Evolutionary conservation across 2,888 invertebrate species (phyloP).

Genomic region (Seladonia tumulorum): DNA sequence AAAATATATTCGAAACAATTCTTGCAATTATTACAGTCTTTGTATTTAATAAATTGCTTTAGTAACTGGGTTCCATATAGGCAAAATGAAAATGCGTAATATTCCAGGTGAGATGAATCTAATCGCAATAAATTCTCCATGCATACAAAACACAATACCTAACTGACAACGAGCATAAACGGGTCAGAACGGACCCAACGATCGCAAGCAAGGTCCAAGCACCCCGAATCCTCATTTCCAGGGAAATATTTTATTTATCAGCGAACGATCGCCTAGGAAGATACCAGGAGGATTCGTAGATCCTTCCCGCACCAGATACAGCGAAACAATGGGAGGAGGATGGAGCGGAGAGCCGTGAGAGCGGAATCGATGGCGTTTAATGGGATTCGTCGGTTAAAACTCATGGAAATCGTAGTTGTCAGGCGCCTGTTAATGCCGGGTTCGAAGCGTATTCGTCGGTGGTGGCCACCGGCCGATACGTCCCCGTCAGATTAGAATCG

Average conservation of each 20-base stretch:
- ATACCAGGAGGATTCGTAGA: background rate
- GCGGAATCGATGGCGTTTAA: background rate
- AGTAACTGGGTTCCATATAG: too few relatives aligned
- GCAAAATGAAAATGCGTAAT: too few relatives aligned
- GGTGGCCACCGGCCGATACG: conserved; percentile 77
- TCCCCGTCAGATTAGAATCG: conserved; percentile 84
- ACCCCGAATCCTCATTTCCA: background rate
- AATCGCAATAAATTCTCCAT: too few relatives aligned
- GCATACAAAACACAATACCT: too few relatives aligned
- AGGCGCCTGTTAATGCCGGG: conserved; percentile 77
- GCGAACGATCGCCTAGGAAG: background rate
- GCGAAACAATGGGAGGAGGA: background rate
- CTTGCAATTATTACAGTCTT: too few relatives aligned
- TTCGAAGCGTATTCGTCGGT: conserved; percentile 54
- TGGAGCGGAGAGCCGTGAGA: background rate
- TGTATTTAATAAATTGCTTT: too few relatives aligned
- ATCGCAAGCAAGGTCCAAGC: background rate
- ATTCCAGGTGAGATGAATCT: too few relatives aligned
- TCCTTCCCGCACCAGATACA: background rate
- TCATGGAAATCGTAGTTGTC: conserved; percentile 76
- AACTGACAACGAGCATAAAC: background rate
- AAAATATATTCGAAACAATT: background rate
- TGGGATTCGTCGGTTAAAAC: conserved; percentile 59
- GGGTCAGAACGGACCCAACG: background rate
- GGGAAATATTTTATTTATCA: background rate